phyloP scores from a whole-genome alignment of 2,888 invertebrate genomes.

The Chrysopilus asiliformis region DNA sequence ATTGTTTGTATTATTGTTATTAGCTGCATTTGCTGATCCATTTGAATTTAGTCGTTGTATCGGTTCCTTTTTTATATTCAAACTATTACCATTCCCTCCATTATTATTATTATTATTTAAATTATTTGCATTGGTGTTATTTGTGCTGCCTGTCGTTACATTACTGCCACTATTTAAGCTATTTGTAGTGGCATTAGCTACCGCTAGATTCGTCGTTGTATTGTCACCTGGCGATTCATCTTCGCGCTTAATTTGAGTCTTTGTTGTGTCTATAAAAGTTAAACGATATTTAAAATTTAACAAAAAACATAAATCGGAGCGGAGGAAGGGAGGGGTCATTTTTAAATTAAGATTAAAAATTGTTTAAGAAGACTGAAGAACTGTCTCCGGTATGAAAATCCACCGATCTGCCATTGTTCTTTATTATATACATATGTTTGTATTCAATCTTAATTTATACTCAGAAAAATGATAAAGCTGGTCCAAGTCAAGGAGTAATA shows the following conservation, averaged over 20 bases:
- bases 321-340: background rate
- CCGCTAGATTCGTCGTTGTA: constrained; percentile 4
- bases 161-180: no score
- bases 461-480: no score
- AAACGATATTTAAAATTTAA: no score
- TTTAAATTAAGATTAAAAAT: background rate
- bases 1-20: background rate
- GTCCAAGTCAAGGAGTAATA: no score
- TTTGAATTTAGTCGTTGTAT: constrained; percentile 12
- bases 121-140: no score
- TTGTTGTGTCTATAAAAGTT: constrained; percentile 4
- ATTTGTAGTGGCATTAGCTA: no score
- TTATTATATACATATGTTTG: no score
- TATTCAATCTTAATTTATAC: no score
- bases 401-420: constrained; percentile 5
- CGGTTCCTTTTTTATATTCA: constrained; percentile 11
- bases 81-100: background rate
- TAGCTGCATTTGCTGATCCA: constrained; percentile 7
- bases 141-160: no score
- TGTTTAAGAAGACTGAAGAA: background rate
- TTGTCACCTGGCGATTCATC: constrained; percentile 15
- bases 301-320: no score
- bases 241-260: constrained; percentile 4
- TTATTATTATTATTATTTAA: no score
- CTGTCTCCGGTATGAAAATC: background rate